Base-by-base conservation (phyloP, 2,113 vertebrate species). In the Fregetta grallaria region DNA sequence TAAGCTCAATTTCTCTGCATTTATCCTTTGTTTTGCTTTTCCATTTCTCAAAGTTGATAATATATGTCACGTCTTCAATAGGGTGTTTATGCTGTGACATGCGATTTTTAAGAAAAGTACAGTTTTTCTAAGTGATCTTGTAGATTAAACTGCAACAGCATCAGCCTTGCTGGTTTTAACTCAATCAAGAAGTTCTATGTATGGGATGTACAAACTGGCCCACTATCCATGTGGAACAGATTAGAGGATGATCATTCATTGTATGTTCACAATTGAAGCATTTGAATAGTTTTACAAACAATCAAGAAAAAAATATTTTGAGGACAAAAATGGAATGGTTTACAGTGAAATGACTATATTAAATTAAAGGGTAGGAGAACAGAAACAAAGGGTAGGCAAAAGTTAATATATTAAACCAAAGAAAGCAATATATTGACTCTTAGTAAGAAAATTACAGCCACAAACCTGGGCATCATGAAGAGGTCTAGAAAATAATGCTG, bases 201-300 rank as follows among this genome's bases (percentile, higher is more conserved):
- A 53, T 34, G 75, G 66, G 63, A 55, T 82, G 77, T 72, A 79
- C 62, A 61, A 88, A 87, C 66, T 73, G 55, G 47, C 21, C 63
- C 29, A 11, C 50, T 34, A 3, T 13, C 44, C 88, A 91, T 49
- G 36, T 87, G 92, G 93, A 96, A 94, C 8, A 63, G 16, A 90
- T 94, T 87, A 96, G 30, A 72, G 49, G 34, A 72, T 29, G 76
- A 91, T 77, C 84, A 42, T 52, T 82, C 93, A 94, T 71, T 87
- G 66, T 85, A 63, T 40, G 22, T 29, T 90, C 63, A 92, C 66
- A 88, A 82, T 36, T 83, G 72, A 88, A 94, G 68, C 75, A 88
- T 92, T 94, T 94, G 67, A 68, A 85, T 79, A 72, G 77, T 70
- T 89, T 58, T n/a, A 86, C 7, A 95, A 88, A 87, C 80, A 89